A percentile compares a stretch with the other conserved stretches of the same genome.
These are phyloP conservation scores for Laticauda colubrina DNA, from an alignment of 2,113 vertebrate species.

Conservation along the genomic window DNA sequence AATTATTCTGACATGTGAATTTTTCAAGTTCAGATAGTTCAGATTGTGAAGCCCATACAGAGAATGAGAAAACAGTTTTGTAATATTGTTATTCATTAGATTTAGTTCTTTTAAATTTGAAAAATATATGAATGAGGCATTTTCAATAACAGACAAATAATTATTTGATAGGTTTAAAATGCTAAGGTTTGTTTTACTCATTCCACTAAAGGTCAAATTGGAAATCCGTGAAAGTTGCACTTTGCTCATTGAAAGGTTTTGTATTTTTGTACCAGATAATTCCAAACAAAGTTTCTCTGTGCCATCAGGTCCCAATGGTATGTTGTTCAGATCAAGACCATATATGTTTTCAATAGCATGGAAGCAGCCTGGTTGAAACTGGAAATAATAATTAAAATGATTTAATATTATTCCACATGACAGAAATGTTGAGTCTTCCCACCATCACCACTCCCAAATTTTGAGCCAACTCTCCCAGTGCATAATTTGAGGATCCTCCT, in stretches of 20 bases:
- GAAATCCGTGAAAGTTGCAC: conserved; percentile 66
- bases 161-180: conserved; percentile 83
- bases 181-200: conserved; percentile 78
- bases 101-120: conserved; percentile 72
- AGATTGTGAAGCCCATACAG: conserved; percentile 81
- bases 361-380: conserved; percentile 85
- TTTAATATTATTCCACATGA: neutral
- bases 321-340: conserved; percentile 75
- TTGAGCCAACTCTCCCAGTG: neutral
- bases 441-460: neutral
- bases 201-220: conserved; percentile 74
- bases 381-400: conserved; percentile 36
- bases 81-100: conserved; percentile 77
- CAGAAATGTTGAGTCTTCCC: neutral
- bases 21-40: conserved; percentile 75
- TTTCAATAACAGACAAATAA: conserved; percentile 66
- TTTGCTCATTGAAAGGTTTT: conserved; percentile 74
- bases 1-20: conserved; percentile 70
- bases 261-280: conserved; percentile 76
- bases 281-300: conserved; percentile 74
- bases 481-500: neutral
- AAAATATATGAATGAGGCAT: conserved; percentile 81
- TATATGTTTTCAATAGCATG: conserved; percentile 71
- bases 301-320: conserved; percentile 58
- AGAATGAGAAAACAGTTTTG: conserved; percentile 67